A percentile compares a stretch with the other conserved stretches of the same genome.
Evolutionary conservation across 1,140 invertebrate species (phyloP).

Genomic region (Halictus rubicundus): DNA sequence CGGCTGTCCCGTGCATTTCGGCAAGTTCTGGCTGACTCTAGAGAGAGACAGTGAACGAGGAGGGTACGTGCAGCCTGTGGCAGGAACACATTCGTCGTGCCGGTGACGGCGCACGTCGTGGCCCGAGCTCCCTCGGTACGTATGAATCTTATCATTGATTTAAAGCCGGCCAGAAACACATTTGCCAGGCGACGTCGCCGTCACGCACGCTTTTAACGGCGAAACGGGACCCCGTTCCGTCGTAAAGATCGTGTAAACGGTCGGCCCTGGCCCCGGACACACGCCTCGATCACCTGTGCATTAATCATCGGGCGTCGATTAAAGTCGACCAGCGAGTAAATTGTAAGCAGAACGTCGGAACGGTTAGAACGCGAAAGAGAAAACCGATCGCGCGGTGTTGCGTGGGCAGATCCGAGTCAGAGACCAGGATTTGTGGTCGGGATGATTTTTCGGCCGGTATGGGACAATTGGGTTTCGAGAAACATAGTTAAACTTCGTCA

Average conservation of each 20-base stretch:
- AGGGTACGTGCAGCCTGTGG: background rate
- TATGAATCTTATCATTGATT: slow-evolving; percentile 47
- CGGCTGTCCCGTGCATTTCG: slow-evolving; percentile 13
- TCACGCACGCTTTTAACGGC: background rate
- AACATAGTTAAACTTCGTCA: too few species aligned
- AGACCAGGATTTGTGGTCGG: too few species aligned
- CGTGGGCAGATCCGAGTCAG: too few species aligned
- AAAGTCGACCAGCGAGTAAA: background rate
- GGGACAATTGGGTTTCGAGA: too few species aligned
- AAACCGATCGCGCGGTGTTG: too few species aligned
- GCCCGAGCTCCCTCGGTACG: background rate
- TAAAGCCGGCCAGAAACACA: slow-evolving; percentile 12
- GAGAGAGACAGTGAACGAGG: background rate
- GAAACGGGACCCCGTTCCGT: too few species aligned
- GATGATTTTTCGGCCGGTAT: too few species aligned
- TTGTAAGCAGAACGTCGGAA: background rate
- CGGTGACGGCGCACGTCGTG: slow-evolving; percentile 24
- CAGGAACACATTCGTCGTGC: slow-evolving; percentile 36
- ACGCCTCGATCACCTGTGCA: background rate
- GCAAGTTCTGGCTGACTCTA: background rate
- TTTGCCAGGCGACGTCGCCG: slow-evolving; percentile 6
- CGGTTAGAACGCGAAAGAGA: too few species aligned
- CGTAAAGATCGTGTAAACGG: slow-evolving; percentile 13
- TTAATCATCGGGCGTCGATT: background rate
- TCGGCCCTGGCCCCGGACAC: background rate